Evolutionary conservation across 2,113 vertebrate species (phyloP).

Genomic region (Crotalus viridis): DNA sequence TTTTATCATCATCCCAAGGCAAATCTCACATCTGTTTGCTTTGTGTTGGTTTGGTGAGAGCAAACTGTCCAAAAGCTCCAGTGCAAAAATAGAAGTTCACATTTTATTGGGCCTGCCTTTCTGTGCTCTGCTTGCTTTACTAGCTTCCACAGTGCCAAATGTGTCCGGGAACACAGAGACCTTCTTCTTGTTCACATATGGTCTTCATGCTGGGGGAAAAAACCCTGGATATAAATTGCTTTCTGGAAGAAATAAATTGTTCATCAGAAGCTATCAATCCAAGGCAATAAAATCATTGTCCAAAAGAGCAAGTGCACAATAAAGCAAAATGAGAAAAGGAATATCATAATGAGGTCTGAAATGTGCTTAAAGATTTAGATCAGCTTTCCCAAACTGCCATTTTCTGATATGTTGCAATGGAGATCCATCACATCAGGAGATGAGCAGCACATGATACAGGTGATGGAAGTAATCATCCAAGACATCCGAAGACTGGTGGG

Average conservation of each 20-base stretch:
- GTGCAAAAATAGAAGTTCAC: background rate
- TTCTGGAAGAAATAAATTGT: background rate
- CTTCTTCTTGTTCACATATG: background rate
- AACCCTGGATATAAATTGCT: background rate
- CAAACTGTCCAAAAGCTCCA: background rate
- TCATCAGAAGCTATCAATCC: background rate
- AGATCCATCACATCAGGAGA: too few relatives aligned
- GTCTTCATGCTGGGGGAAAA: background rate
- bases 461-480: too few relatives aligned
- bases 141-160: background rate
- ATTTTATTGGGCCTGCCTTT: background rate
- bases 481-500: too few relatives aligned
- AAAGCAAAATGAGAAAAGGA: background rate
- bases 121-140: fast-evolving
- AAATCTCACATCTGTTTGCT: background rate
- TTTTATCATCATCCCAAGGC: background rate
- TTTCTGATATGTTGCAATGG: too few relatives aligned
- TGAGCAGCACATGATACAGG: too few relatives aligned
- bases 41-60: background rate
- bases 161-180: background rate
- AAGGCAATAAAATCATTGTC: background rate
- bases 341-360: too few relatives aligned
- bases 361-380: too few relatives aligned
- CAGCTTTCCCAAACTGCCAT: too few relatives aligned
- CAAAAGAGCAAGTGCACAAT: background rate